Base-by-base conservation (phyloP, 2,888 invertebrate genomes). In the Amphipoea lucens region DNA sequence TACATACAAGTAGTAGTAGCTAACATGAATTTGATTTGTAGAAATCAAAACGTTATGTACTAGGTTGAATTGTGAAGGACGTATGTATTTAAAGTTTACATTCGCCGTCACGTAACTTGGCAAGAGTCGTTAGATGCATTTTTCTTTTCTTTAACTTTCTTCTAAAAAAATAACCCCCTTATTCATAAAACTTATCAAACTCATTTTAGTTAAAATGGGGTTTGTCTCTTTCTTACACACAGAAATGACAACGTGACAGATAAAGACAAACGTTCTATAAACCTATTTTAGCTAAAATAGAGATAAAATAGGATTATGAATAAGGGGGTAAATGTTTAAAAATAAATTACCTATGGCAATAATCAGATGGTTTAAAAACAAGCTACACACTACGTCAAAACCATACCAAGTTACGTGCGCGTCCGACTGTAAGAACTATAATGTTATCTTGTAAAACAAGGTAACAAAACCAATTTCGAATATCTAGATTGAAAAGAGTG, bases 1-100 rank as follows among this genome's bases (percentile, higher is more conserved):
- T 71, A 82, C n/a, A 45, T 67, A 74, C 62, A 51, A 42, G 6
- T 29, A 70, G n/a, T 73, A 73, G 12, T 3, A 70, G 60, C 14
- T 67, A 78, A 76, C 82, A 79, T 78, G 69, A 77, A 62, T 85
- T 73, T 86, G 74, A 78, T 83, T 84, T 83, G 68, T 75, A 60
- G 67, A 83, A 74, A 82, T 76, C 45, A 69, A 83, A 83, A 66
- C 54, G 57, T 73, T 57, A 57, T 45, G 14, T 68, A 20, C 23
- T 45, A 29, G 7, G 23, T 67, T 40, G 20, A 81, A 12, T 60
- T 77, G 36, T 45, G 63, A 12, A 66, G 63, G 20, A 66, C 20
- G 54, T 42, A 65, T 45, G 12, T 70, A n/a, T 36, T 62, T n/a
- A 40, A 14, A 51, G 36, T 45, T 36, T 57, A n/a, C 23, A 57